These are phyloP conservation scores for Pseudopodoces humilis DNA, from an alignment of 2,113 vertebrate species.

Conservation along the genomic window DNA sequence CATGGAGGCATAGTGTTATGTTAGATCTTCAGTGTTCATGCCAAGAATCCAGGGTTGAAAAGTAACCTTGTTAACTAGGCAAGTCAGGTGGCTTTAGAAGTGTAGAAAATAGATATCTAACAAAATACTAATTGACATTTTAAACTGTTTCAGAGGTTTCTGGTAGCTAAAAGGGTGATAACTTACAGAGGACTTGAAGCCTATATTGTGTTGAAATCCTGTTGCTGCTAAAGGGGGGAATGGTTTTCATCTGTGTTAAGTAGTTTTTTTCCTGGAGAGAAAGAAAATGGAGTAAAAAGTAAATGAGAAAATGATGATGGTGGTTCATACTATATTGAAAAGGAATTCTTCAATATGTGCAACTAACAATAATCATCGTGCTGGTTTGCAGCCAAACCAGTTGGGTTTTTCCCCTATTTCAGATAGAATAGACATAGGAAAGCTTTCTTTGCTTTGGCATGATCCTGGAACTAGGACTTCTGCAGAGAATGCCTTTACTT, in stretches of 20 bases:
- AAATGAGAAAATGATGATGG: not conserved
- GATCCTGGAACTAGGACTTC: not conserved
- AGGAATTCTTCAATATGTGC: not conserved
- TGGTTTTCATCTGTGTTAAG: not conserved
- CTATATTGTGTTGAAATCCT: not conserved
- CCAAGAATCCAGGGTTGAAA: not conserved
- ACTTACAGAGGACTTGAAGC: not conserved
- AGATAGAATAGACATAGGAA: not conserved
- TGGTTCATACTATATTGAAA: not conserved
- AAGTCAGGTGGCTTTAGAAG: not conserved
- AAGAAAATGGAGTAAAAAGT: not conserved
- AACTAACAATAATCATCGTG: not conserved
- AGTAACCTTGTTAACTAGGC: not conserved
- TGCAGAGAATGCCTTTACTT: not conserved
- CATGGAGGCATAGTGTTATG: not conserved
- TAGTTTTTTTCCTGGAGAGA: not conserved
- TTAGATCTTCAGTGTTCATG: not conserved
- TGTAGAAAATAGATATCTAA: not conserved
- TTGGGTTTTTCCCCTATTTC: not conserved
- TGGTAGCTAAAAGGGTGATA: not conserved
- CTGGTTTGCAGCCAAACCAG: not conserved
- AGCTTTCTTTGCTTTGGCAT: not conserved
- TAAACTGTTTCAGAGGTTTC: not conserved
- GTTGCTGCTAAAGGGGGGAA: not conserved
- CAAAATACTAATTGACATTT: not conserved